Percentiles rank a stretch among this genome's conserved stretches.
Evolutionary conservation across 2,113 vertebrate species (phyloP).

Genomic region (Benitochromis conjunctus): DNA sequence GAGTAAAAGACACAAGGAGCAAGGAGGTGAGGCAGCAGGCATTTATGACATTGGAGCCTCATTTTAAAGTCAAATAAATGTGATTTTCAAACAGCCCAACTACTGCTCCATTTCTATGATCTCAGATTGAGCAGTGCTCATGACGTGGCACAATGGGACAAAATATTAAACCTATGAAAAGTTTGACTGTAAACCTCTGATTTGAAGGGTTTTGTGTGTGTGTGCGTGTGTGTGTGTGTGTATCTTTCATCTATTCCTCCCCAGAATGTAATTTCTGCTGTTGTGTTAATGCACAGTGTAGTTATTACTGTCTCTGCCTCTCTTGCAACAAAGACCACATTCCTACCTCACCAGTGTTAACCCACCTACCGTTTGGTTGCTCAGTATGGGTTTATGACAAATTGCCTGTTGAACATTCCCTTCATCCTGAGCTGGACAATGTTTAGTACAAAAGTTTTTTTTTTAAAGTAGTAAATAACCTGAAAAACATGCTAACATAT

Average conservation of each 20-base stretch:
- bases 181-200: background rate
- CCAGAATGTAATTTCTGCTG: background rate
- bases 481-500: background rate
- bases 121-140: background rate
- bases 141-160: background rate
- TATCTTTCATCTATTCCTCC: background rate
- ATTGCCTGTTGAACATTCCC: background rate
- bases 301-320: background rate
- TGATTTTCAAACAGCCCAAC: background rate
- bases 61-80: background rate
- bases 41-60: background rate
- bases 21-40: background rate
- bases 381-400: background rate
- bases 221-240: background rate
- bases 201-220: no score
- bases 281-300: background rate
- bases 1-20: background rate
- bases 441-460: no score
- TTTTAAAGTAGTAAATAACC: background rate
- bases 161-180: no score
- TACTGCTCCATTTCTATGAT: background rate
- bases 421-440: background rate
- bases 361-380: background rate
- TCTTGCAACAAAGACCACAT: background rate
- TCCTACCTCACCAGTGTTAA: background rate